Evolutionary conservation across 1,140 invertebrate genomes (phyloP).

Genomic region (Tetramorium simillimum): DNA sequence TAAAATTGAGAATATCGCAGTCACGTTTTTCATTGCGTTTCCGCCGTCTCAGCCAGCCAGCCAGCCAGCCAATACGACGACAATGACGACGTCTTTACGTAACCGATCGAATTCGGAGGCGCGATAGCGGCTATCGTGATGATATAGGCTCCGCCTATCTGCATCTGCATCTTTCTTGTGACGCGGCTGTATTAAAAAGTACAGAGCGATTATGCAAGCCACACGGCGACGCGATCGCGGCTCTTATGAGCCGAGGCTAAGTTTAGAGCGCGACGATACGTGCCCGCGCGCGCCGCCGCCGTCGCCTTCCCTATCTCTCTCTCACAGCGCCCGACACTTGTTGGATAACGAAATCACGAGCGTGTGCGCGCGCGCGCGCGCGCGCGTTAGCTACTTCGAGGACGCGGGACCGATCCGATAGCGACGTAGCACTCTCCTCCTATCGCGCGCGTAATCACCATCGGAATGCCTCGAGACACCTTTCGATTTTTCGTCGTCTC

Average conservation of each 20-base stretch:
- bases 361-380: neutral
- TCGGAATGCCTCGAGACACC: slow-evolving; percentile 4
- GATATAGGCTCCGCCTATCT: slow-evolving; percentile 49
- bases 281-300: slow-evolving; percentile 17
- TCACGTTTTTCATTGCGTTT: neutral
- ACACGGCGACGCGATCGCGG: slow-evolving; percentile 53
- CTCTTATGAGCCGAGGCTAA: slow-evolving; percentile 76
- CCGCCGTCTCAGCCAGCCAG: neutral
- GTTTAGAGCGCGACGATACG: slow-evolving; percentile 75
- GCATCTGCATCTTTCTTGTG: slow-evolving; percentile 60
- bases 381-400: slow-evolving; percentile 1
- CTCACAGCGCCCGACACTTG: slow-evolving; percentile 70
- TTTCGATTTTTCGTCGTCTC: neutral
- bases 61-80: neutral
- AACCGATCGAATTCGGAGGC: slow-evolving; percentile 46
- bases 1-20: neutral
- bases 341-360: slow-evolving; percentile 75
- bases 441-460: slow-evolving; percentile 17
- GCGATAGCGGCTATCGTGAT: slow-evolving; percentile 44
- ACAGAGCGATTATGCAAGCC: slow-evolving; percentile 79
- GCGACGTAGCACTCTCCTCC: slow-evolving; percentile 10
- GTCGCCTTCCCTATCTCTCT: slow-evolving; percentile 46
- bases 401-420: slow-evolving; percentile 27
- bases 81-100: slow-evolving; percentile 33
- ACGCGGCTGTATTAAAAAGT: slow-evolving; percentile 64